Conservation (phyloP, 2,113 vertebrate genomes). For the Rynchops niger region DNA sequence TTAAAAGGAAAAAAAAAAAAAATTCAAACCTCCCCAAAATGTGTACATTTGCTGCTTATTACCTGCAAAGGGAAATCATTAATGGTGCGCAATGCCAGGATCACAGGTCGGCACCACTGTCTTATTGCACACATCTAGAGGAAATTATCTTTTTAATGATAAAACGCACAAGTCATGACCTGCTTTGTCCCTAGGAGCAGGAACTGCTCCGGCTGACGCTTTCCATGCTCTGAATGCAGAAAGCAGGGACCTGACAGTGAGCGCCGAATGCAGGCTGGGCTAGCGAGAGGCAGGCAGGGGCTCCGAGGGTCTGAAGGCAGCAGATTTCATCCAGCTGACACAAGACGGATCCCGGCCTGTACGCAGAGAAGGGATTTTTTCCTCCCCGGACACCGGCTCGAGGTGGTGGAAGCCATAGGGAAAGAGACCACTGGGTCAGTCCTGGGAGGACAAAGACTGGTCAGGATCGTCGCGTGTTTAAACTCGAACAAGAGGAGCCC, state of each 20-base stretch:
- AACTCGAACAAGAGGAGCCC: neutral
- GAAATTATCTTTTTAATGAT: conserved; percentile 24
- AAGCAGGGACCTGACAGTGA: neutral
- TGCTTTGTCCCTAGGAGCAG: neutral
- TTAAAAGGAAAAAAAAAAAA: neutral
- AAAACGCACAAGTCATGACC: neutral
- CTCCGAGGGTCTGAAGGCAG: neutral
- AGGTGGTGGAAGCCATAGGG: neutral
- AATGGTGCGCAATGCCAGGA: neutral
- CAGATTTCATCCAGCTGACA: neutral
- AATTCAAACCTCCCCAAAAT: conserved; percentile 39
- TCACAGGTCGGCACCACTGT: neutral
- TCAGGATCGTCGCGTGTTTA: neutral
- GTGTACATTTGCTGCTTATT: conserved; percentile 40
- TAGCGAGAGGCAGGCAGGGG: neutral
- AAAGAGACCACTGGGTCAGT: neutral
- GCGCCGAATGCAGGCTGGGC: neutral
- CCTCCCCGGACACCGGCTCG: neutral
- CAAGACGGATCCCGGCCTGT: neutral
- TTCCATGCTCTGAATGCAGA: neutral
- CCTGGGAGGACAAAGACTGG: neutral
- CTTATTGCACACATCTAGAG: conserved; percentile 4
- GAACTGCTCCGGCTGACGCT: neutral
- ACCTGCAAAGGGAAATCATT: conserved; percentile 34
- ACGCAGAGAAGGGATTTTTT: neutral